Conservation (phyloP, 2,113 vertebrate species). For the Daubentonia madagascariensis region DNA sequence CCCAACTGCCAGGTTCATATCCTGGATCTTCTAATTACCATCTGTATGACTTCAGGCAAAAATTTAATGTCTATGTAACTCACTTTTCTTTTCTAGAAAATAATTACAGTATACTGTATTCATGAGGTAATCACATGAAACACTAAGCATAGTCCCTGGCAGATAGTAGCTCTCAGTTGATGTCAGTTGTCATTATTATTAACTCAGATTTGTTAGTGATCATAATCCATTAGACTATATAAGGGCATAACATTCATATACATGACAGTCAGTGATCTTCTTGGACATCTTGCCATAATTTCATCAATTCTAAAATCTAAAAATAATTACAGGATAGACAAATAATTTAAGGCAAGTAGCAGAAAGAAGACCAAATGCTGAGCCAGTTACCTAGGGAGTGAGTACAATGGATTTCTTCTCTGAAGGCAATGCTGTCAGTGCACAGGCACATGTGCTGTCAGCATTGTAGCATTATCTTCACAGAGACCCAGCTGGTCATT, state of each 20-base stretch:
- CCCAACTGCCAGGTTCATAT: background rate
- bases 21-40: background rate
- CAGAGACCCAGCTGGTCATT: background rate
- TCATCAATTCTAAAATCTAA: background rate
- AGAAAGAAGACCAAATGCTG: background rate
- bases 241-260: background rate
- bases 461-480: background rate
- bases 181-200: background rate
- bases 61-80: background rate
- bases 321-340: background rate
- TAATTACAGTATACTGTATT: background rate
- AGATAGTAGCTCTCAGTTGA: background rate
- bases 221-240: background rate
- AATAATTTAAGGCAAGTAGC: background rate
- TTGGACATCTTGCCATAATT: background rate
- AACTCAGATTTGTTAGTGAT: background rate
- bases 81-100: slow-evolving; percentile 30
- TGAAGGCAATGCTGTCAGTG: background rate
- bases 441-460: no score
- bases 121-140: background rate
- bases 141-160: background rate
- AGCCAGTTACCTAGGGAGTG: background rate
- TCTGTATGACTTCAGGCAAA: background rate
- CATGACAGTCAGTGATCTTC: background rate
- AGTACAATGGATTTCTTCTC: background rate